Percentiles rank a stretch among this genome's conserved stretches.
Evolutionary conservation across 2,797 vertebrate genomes (phyloP).

Genomic region (Gadopsis bispinosus): DNA sequence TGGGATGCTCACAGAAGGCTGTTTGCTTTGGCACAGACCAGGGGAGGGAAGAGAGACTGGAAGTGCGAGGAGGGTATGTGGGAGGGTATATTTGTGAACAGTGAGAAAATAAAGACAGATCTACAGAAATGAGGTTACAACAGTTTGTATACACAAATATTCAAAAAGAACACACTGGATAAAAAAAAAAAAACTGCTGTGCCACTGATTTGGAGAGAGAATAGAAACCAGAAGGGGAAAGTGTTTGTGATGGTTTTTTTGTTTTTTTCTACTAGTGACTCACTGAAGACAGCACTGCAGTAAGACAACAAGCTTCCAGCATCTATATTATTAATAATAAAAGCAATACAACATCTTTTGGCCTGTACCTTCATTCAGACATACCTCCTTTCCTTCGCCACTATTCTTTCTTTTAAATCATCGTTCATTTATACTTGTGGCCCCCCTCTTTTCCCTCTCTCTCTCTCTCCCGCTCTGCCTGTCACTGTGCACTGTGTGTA

Average conservation of each 20-base stretch:
- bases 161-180: constrained; percentile 19
- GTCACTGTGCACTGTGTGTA: constrained; percentile 85
- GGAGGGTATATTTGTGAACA: constrained; percentile 69
- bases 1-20: constrained; percentile 56
- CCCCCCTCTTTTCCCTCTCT: constrained; percentile 43
- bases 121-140: constrained; percentile 54
- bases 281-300: constrained; percentile 13
- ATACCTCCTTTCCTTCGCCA: constrained; percentile 33
- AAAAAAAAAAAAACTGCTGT: constrained; percentile 3
- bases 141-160: constrained; percentile 47
- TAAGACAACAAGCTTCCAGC: constrained; percentile 36
- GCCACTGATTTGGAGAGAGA: constrained; percentile 32
- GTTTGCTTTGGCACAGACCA: constrained; percentile 66
- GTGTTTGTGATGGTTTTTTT: constrained; percentile 23
- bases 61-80: constrained; percentile 62
- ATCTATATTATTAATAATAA: constrained; percentile 17
- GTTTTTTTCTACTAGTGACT: constrained; percentile 18
- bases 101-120: constrained; percentile 55
- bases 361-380: constrained; percentile 42
- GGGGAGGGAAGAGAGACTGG: constrained; percentile 56
- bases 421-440: constrained; percentile 61
- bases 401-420: constrained; percentile 55
- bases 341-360: constrained; percentile 31
- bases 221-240: constrained; percentile 16
- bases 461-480: constrained; percentile 67